phyloP scores from a whole-genome alignment of 53 echinoderm and acorn worm species.

The Stichopus horrens region DNA sequence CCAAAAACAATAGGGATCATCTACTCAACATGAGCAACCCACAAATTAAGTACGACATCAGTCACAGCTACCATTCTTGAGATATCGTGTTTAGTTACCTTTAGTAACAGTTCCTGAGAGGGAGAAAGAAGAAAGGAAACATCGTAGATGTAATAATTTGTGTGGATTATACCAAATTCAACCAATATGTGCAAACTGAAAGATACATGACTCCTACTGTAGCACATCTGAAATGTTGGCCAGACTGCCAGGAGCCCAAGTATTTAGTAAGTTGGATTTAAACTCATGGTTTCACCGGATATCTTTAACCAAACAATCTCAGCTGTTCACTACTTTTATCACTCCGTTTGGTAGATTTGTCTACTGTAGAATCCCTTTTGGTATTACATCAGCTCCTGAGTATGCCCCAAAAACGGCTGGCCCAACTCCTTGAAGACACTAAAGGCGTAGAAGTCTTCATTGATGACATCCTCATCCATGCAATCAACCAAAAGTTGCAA shows the following conservation, averaged over 20 bases:
- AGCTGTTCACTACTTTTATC: slow-evolving; percentile 51
- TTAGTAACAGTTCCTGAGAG: slow-evolving; percentile 59
- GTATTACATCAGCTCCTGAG: slow-evolving; percentile 62
- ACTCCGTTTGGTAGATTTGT: slow-evolving; percentile 55
- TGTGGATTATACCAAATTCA: slow-evolving; percentile 7
- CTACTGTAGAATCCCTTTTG: slow-evolving; percentile 60
- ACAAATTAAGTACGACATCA: too few relatives aligned
- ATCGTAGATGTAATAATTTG: slow-evolving; percentile 52
- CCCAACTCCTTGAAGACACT: slow-evolving; percentile 49
- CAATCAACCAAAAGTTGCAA: slow-evolving; percentile 40
- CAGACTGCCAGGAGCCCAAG: too few relatives aligned
- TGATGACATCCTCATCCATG: slow-evolving; percentile 50
- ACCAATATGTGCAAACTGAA: too few relatives aligned
- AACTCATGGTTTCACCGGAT: too few relatives aligned
- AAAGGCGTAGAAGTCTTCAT: slow-evolving; percentile 50
- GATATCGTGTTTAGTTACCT: slow-evolving; percentile 39
- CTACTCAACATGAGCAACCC: too few relatives aligned
- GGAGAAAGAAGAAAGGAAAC: slow-evolving; percentile 36
- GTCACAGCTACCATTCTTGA: too few relatives aligned
- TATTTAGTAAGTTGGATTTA: too few relatives aligned
- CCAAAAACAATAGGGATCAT: too few relatives aligned
- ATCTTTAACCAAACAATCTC: background rate
- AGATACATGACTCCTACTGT: too few relatives aligned
- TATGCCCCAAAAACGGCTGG: slow-evolving; percentile 37
- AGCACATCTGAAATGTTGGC: too few relatives aligned